phyloP scores from a whole-genome alignment of 2,113 vertebrate genomes.

The Orcinus orca region DNA sequence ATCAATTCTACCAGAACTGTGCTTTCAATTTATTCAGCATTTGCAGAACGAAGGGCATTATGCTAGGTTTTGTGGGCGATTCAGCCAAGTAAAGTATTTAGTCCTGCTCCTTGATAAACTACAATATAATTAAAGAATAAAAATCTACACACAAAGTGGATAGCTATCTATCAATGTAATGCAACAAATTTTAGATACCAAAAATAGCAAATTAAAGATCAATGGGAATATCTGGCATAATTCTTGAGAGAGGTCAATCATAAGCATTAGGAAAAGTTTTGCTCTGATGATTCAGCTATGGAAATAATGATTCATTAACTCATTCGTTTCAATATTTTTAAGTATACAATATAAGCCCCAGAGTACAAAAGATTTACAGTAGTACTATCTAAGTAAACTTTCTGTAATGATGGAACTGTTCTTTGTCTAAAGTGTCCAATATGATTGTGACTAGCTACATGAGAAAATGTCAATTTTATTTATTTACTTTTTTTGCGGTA shows the following conservation, averaged over 20 bases:
- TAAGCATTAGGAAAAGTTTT: background rate
- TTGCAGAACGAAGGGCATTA: background rate
- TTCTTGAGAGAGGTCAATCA: background rate
- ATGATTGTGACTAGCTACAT: background rate
- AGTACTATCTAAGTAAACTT: background rate
- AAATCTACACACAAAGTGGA: background rate
- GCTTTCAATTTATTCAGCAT: background rate
- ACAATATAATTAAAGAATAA: background rate
- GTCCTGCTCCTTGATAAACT: background rate
- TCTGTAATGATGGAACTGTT: background rate
- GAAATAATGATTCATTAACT: slow-evolving; percentile 8
- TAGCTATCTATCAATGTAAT: background rate
- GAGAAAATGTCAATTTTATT: slow-evolving; percentile 1
- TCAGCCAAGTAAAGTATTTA: background rate
- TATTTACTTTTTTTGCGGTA: no score
- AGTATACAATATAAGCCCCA: background rate
- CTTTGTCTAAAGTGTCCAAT: slow-evolving; percentile 14
- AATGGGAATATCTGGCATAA: background rate
- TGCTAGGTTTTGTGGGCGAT: background rate
- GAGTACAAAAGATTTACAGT: background rate
- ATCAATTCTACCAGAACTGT: background rate
- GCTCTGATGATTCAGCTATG: background rate
- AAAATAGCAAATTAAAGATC: background rate
- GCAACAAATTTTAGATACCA: background rate
- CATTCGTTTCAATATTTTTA: slow-evolving; percentile 24